Conservation (phyloP, 2,113 vertebrate genomes). For the Eonycteris spelaea region DNA sequence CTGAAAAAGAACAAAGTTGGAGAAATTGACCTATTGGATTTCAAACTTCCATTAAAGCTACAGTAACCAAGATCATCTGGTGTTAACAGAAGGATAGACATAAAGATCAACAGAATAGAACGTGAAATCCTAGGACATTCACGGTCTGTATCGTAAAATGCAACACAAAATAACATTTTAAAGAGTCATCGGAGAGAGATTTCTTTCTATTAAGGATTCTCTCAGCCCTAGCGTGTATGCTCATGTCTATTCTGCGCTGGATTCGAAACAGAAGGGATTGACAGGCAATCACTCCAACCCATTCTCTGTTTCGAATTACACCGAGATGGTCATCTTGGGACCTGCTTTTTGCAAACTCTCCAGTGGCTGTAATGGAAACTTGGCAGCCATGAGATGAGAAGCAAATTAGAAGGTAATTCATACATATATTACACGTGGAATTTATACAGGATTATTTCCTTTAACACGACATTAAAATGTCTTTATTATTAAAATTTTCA, state of each 20-base stretch:
- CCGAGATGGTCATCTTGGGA: neutral
- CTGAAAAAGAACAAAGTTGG: neutral
- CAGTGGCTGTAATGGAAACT: neutral
- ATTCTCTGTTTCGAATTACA: neutral
- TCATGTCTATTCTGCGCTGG: neutral
- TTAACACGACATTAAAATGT: neutral
- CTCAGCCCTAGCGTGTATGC: neutral
- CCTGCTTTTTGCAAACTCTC: neutral
- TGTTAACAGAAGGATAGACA: neutral
- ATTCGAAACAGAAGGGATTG: rapidly evolving
- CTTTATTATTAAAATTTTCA: neutral
- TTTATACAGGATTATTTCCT: neutral
- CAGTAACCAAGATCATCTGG: neutral
- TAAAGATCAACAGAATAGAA: neutral
- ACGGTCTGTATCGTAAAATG: rapidly evolving
- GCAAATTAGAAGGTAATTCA: neutral
- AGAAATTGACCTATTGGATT: neutral
- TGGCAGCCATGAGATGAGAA: neutral
- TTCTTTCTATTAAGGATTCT: neutral
- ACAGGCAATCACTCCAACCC: neutral
- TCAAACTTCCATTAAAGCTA: neutral
- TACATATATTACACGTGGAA: neutral
- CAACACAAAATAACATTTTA: neutral
- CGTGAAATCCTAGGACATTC: neutral
- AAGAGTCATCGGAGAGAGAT: neutral